Evolutionary conservation across 2,888 invertebrate species (phyloP).

Genomic region (Melieria picta): DNA sequence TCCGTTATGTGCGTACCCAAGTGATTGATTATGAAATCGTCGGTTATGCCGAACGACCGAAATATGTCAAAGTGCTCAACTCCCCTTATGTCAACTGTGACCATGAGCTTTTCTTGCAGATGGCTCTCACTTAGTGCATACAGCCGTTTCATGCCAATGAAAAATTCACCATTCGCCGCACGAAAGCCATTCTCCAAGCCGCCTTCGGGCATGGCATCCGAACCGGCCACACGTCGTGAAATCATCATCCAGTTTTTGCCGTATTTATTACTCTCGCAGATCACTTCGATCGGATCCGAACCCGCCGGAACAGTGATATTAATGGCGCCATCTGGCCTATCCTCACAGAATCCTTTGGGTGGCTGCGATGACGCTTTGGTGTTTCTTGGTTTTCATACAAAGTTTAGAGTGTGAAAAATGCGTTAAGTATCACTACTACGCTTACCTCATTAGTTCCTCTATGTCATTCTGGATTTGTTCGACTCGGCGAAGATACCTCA

Average conservation of each 20-base stretch:
- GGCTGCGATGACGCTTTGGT: too few relatives aligned
- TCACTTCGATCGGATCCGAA: not conserved
- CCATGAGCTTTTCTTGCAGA: not conserved
- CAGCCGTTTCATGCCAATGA: not conserved
- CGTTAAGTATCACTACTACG: too few relatives aligned
- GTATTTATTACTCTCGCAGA: not conserved
- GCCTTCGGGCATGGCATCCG: too few relatives aligned
- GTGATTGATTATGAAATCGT: too few relatives aligned
- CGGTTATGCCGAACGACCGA: too few relatives aligned
- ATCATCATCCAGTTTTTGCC: constrained; percentile 48
- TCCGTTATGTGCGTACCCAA: too few relatives aligned
- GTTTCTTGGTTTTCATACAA: too few relatives aligned
- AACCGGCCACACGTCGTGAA: constrained; percentile 40
- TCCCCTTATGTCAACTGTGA: not conserved
- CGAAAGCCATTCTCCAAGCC: constrained; percentile 41
- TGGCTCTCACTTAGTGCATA: not conserved
- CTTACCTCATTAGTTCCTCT: too few relatives aligned
- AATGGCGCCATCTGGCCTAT: not conserved
- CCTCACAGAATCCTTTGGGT: not conserved
- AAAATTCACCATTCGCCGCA: not conserved
- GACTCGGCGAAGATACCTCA: too few relatives aligned
- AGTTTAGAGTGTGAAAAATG: too few relatives aligned
- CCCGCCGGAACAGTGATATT: not conserved
- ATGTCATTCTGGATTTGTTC: too few relatives aligned
- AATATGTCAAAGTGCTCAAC: not conserved